phyloP scores from a whole-genome alignment of 2,113 vertebrate species.

The Piaya cayana region DNA sequence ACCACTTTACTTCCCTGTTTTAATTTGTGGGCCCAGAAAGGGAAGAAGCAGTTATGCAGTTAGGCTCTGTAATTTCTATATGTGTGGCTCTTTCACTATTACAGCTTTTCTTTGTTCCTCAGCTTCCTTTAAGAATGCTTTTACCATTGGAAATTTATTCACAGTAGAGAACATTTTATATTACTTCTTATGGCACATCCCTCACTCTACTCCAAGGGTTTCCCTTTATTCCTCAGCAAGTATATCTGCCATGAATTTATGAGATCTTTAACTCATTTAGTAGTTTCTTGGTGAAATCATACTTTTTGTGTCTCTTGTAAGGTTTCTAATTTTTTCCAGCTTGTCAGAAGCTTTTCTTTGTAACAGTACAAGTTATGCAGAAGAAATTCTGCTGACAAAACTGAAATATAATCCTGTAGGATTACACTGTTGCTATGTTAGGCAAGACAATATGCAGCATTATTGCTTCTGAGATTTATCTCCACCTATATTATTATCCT shows the following conservation, averaged over 20 bases:
- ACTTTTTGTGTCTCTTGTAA: not conserved
- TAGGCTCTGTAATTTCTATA: not conserved
- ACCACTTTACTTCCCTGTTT: not conserved
- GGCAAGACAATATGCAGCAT: not conserved
- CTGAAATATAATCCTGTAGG: constrained; percentile 14
- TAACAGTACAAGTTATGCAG: not conserved
- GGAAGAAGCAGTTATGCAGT: not conserved
- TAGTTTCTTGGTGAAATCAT: not conserved
- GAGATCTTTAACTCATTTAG: not conserved
- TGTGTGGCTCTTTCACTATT: not conserved
- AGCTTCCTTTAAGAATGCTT: not conserved
- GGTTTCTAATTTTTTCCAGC: not conserved
- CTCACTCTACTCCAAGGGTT: not conserved
- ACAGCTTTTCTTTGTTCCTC: not conserved
- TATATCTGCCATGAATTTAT: not conserved
- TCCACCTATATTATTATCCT: not conserved
- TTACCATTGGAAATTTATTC: not conserved
- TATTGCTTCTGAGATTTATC: constrained; percentile 24
- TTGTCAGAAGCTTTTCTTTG: not conserved
- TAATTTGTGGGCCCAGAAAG: not conserved
- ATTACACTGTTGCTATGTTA: not conserved
- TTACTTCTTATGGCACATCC: not conserved
- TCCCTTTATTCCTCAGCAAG: not conserved
- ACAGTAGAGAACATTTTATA: not conserved
- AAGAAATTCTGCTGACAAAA: constrained; percentile 22